Evolutionary conservation across 2,113 vertebrate genomes (phyloP), one percentile per base, ranked within the genome.

Genomic region (Tursiops truncatus): DNA sequence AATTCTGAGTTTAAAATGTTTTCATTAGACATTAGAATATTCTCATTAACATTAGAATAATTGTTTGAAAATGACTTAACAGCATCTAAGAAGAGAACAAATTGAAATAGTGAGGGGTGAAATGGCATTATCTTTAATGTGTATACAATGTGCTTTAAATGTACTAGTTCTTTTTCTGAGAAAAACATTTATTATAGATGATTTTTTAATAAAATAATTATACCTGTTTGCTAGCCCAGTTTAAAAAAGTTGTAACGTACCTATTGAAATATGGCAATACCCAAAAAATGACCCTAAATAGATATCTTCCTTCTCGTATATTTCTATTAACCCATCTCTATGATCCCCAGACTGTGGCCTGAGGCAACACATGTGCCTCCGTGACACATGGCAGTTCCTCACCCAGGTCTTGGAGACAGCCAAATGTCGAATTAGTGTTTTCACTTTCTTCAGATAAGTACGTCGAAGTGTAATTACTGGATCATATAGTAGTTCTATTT

Each of bases 1-100:
- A 94, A 47, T 94, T 93, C 77, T 94, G n/a, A 95, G 33, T 76
- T 93, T 93, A 62, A 96, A 92, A 81, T 89, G 91, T 38, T 96
- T 60, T 93, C 81, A 67, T 20, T 80, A 68, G 26, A 81, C 3
- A 33, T 96, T 92, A 81, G 58, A 95, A 91, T 71, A 84, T 60
- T 95, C 21, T 83, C 12, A 76, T 91, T 95, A 67, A n/a, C 63
- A 80, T 91, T 90, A 96, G 38, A 82, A 86, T 89, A 96, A 70
- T 79, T 79, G 8, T 97, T 94, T 95, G 47, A 77, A 96, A 94
- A 76, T 94, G 62, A 67, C 15, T 87, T 90, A 77, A 36, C 71
- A 56, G 9, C 62, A 82, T 92, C 62, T 82, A 41, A 74, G 31
- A 94, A 70, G 77, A 93, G 60, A 91, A 90, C 15, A 93, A 70